Base-by-base conservation (phyloP, 2,888 invertebrate genomes). In the Scaeva pyrastri region DNA sequence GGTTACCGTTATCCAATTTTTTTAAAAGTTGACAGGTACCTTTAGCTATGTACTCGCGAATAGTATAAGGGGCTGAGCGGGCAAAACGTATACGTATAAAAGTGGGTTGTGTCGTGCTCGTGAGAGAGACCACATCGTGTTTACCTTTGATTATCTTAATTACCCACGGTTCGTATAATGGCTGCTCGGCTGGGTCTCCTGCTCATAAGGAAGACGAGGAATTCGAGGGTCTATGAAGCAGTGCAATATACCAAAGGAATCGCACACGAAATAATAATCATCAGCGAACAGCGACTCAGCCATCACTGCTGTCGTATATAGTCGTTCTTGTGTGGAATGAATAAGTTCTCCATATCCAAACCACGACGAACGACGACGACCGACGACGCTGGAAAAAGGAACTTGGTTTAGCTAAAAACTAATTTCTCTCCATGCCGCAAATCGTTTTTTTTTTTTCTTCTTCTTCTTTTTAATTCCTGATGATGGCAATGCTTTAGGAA, bases 131-230 rank as follows among this genome's bases (percentile, higher is more conserved):
- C 83, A 71, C 85, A 70, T 48, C 81, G 81, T 68, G 81, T 86
- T 86, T 86, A 86, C 81, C 77, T 86, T 86, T 86, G 85, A 86
- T 86, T 86, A 86, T 86, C 77, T 86, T 86, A 86, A 86, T 81
- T 86, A 86, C 81, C 39, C 31, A 66, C 68, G 21, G 52, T 76
- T 45, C 71, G 14, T 39, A 73, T 78, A 83, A 77, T 77, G 52
- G 66, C 77, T 41, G 41, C n/a, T 45, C 23, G 21, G 73, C n/a
- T 31, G 1, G 31, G 6, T 31, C 8, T 31, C 6, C 31, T 31
- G 6, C 31, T 31, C 31, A 31, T 5, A 7, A 31, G 31, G 31
- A 31, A 12, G 31, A 26, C 12, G 52, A 31, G n/a, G 39, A 21
- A 41, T 36, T 41, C 14, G 16, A 62, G 55, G n/a, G 48, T 39